Percentiles rank a stretch among this genome's conserved stretches.
Evolutionary conservation across 2,113 vertebrate species (phyloP).

Genomic region (Cheirogaleus medius): DNA sequence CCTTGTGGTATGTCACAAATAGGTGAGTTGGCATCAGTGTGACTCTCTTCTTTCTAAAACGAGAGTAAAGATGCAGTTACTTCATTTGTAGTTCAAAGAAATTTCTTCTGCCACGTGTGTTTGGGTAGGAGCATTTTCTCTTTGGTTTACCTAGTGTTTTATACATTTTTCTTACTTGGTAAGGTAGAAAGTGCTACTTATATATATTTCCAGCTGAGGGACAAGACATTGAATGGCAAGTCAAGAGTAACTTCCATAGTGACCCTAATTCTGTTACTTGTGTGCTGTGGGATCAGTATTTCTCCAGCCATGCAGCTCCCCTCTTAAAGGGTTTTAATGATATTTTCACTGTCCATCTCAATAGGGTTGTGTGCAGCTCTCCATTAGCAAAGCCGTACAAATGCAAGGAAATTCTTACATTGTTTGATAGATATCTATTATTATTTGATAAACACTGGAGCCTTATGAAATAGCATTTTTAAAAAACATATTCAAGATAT

Average conservation of each 20-base stretch:
- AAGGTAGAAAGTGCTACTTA: neutral
- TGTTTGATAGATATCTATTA: neutral
- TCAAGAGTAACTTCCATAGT: neutral
- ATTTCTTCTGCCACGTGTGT: neutral
- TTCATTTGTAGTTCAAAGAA: neutral
- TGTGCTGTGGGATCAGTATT: neutral
- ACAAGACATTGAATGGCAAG: neutral
- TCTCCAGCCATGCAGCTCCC: neutral
- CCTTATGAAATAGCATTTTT: neutral
- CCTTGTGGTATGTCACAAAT: constrained; percentile 96
- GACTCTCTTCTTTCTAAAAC: neutral
- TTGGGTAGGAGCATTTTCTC: neutral
- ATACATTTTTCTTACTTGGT: neutral
- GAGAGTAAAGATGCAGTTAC: too few relatives aligned
- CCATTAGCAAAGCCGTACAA: neutral
- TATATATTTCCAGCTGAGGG: neutral
- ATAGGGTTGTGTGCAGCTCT: neutral
- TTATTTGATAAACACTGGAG: neutral
- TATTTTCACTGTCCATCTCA: neutral
- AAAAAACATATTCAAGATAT: neutral
- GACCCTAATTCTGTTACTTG: neutral
- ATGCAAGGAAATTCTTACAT: neutral
- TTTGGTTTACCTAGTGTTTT: neutral
- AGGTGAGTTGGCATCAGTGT: constrained; percentile 85
- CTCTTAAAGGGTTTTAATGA: neutral